Evolutionary conservation across 1,140 invertebrate species (phyloP).

Genomic region (Solenopsis fugax): DNA sequence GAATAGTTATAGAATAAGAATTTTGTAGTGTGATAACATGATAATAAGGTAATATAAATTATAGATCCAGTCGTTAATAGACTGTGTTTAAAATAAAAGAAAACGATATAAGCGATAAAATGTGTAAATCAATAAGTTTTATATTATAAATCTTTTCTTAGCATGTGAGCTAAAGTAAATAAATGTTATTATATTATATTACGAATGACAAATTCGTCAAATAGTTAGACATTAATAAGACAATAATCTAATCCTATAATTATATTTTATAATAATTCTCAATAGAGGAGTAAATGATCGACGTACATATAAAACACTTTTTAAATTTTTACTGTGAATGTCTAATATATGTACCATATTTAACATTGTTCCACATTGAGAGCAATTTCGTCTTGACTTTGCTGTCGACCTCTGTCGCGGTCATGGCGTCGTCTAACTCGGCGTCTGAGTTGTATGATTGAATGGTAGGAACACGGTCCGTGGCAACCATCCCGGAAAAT

Average conservation of each 20-base stretch:
- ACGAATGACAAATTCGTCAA: neutral
- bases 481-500: slow-evolving; percentile 79
- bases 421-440: slow-evolving; percentile 80
- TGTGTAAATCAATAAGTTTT: no score
- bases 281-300: neutral
- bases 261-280: neutral
- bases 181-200: neutral
- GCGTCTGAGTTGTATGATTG: slow-evolving; percentile 74
- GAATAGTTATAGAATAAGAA: no score
- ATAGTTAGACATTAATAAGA: neutral
- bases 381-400: slow-evolving; percentile 93
- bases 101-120: no score
- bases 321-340: neutral
- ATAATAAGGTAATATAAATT: no score
- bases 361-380: slow-evolving; percentile 96
- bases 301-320: slow-evolving; percentile 1
- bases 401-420: slow-evolving; percentile 88
- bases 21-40: no score
- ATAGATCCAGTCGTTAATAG: no score
- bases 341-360: slow-evolving; percentile 89
- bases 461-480: slow-evolving; percentile 79
- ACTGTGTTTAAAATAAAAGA: no score
- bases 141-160: no score
- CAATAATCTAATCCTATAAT: neutral
- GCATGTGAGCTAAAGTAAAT: no score